Conservation (phyloP, 2,113 vertebrate genomes). For the Clarias magur region DNA sequence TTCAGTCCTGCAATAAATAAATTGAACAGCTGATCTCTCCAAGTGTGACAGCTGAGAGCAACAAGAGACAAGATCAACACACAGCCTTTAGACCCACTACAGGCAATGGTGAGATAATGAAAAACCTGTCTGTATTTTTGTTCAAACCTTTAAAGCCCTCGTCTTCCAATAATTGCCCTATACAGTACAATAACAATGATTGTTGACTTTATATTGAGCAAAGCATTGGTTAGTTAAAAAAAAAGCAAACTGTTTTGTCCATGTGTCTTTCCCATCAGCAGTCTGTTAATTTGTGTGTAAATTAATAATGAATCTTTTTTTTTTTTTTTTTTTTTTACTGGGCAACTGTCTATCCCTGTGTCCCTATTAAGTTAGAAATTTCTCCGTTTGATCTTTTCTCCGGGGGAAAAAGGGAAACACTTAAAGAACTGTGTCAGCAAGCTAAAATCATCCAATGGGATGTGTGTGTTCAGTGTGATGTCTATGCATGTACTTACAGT, state of each 20-base stretch:
- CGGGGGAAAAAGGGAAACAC: neutral
- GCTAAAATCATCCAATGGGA: neutral
- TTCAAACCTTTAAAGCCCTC: neutral
- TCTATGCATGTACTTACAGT: neutral
- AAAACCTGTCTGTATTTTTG: conserved; percentile 10
- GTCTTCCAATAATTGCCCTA: neutral
- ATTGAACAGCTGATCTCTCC: conserved; percentile 43
- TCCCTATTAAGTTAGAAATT: neutral
- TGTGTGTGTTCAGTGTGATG: neutral
- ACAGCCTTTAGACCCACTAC: conserved; percentile 5
- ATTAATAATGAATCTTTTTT: neutral
- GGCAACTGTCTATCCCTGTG: neutral
- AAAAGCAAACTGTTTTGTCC: neutral
- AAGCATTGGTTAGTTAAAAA: neutral
- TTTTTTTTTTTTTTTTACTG: neutral
- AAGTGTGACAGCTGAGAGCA: conserved; percentile 37
- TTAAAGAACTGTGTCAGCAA: neutral
- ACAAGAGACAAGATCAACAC: conserved; percentile 38
- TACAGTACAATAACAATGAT: neutral
- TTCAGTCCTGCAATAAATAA: conserved; percentile 53
- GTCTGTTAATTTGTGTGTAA: neutral
- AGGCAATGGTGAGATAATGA: conserved; percentile 8
- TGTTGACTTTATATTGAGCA: neutral
- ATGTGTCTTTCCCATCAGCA: neutral
- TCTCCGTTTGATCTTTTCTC: neutral